Conservation (phyloP, 2,888 invertebrate genomes). For the Mesorhabditis spiculigera region DNA sequence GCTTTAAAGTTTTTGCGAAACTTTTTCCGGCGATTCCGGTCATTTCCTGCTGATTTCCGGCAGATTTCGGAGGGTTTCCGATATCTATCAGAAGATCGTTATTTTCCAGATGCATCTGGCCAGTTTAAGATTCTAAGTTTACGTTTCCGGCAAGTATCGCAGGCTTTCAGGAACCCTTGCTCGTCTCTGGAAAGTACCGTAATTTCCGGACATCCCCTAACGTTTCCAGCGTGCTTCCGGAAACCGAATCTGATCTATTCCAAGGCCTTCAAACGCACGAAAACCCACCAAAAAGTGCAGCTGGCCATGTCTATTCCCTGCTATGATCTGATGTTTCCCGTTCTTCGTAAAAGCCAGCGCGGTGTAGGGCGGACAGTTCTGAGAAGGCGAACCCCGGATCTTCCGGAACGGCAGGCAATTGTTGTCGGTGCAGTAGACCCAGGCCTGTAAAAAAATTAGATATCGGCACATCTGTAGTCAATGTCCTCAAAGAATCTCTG, state of each 20-base stretch:
- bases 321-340: not conserved
- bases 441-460: not conserved
- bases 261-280: not conserved
- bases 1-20: no score
- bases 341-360: not conserved
- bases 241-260: not conserved
- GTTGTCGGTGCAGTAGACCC: not conserved
- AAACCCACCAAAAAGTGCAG: not conserved
- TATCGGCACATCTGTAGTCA: no score
- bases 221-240: not conserved
- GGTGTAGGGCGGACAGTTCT: not conserved
- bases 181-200: not conserved
- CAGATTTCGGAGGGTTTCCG: no score
- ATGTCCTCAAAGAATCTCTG: no score
- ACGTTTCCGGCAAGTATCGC: not conserved
- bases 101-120: no score
- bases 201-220: not conserved
- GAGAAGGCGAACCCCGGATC: no score
- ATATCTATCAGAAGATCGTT: no score
- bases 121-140: no score
- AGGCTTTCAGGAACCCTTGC: not conserved
- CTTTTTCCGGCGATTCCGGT: no score
- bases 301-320: not conserved
- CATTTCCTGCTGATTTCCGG: no score
- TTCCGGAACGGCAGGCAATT: not conserved